Percentiles rank a stretch among this genome's conserved stretches.
These are phyloP conservation scores for Cetoscarus ocellatus DNA, from an alignment of 2,797 vertebrate species.

Conservation along the genomic window DNA sequence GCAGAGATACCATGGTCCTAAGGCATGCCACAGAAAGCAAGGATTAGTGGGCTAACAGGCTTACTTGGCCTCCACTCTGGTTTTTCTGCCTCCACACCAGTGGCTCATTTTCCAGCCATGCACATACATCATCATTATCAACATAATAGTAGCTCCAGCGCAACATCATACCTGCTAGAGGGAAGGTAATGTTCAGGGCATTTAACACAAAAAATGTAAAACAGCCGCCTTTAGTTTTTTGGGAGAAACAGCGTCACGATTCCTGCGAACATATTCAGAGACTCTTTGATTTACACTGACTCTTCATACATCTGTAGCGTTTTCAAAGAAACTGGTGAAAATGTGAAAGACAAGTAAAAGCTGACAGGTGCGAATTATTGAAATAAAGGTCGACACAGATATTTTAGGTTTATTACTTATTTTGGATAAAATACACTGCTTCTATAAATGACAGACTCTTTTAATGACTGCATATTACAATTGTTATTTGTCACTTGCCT, in stretches of 20 bases:
- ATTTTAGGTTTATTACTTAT: not conserved
- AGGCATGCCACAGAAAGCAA: not conserved
- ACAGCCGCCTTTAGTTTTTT: not conserved
- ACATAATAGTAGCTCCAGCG: conserved; percentile 7
- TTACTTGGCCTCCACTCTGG: not conserved
- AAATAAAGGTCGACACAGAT: not conserved
- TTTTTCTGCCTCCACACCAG: not conserved
- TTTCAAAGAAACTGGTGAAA: not conserved
- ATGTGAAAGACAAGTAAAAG: not conserved
- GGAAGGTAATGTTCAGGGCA: not conserved
- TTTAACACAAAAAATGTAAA: conserved; percentile 5
- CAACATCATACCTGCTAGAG: conserved; percentile 3
- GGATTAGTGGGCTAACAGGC: conserved; percentile 22
- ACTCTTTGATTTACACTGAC: too few species aligned
- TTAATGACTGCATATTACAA: not conserved
- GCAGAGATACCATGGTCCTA: not conserved
- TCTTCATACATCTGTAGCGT: not conserved
- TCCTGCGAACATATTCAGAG: not conserved
- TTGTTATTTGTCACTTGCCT: too few species aligned
- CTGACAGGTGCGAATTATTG: not conserved
- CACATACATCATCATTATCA: not conserved
- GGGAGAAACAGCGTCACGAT: not conserved
- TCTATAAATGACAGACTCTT: not conserved
- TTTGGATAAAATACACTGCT: not conserved
- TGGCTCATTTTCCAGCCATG: conserved; percentile 1